Evolutionary conservation across 2,888 invertebrate genomes (phyloP).

Genomic region (Perizoma flavofasciatum): DNA sequence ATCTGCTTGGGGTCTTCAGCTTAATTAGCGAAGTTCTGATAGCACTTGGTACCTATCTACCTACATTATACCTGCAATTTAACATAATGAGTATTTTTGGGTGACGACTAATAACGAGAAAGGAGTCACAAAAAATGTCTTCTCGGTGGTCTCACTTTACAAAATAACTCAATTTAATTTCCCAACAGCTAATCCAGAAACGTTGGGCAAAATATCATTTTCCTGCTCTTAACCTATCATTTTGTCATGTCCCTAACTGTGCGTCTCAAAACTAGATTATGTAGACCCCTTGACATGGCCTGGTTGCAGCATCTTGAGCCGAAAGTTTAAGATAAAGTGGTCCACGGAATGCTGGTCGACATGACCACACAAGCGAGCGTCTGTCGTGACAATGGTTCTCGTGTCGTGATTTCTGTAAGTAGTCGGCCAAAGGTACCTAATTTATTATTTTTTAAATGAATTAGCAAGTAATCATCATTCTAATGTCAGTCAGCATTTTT

Average conservation of each 20-base stretch:
- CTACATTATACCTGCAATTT: neutral
- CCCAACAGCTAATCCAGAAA: slow-evolving; percentile 49
- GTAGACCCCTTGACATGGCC: slow-evolving; percentile 37
- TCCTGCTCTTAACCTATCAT: slow-evolving; percentile 64
- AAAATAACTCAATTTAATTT: slow-evolving; percentile 56
- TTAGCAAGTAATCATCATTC: no score
- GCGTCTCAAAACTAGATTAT: slow-evolving; percentile 40
- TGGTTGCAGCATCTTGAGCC: neutral
- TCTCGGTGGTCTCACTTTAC: slow-evolving; percentile 26
- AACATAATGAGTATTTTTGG: no score
- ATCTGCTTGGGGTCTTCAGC: no score
- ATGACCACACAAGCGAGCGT: slow-evolving; percentile 62
- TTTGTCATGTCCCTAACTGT: slow-evolving; percentile 49
- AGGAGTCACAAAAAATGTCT: slow-evolving; percentile 12
- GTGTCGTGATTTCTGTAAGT: slow-evolving; percentile 44
- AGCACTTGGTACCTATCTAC: slow-evolving; percentile 16
- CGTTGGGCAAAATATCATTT: slow-evolving; percentile 59
- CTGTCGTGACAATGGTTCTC: slow-evolving; percentile 56
- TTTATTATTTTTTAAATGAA: neutral
- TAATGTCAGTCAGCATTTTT: no score
- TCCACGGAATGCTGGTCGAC: slow-evolving; percentile 42
- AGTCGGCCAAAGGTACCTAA: slow-evolving; percentile 32
- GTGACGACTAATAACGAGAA: no score
- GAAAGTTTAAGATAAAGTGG: slow-evolving; percentile 33
- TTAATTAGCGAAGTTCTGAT: no score